Base-by-base conservation (phyloP, 2,113 vertebrate genomes). In the Psettodes erumei region DNA sequence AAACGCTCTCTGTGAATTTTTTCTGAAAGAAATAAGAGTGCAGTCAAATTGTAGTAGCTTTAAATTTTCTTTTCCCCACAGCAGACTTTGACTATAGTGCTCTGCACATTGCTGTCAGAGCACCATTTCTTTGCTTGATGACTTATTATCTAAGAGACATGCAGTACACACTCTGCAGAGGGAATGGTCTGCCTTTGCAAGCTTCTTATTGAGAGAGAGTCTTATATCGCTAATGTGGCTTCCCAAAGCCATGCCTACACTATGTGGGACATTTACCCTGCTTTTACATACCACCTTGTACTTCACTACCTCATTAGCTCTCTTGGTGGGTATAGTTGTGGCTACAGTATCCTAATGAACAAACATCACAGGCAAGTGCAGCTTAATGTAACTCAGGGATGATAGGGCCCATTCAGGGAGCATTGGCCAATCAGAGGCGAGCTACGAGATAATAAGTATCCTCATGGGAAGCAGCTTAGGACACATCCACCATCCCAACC, bases 131-230 rank as follows among this genome's bases (percentile, higher is more conserved):
- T 53, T 50, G 37, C 32, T 30, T 50, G 21, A 45, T 83, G 81
- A 87, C 88, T 83, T 83, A 88, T 78, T 67, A 70, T 89, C 66
- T 85, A 58, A 53, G 63, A 79, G 68, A 68, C 15, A 37, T 71
- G 21, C 69, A 47, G 64, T 67, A n/a, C n/a, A n/a, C n/a, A n/a
- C 66, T 79, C 71, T 60, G 71, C 77, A 65, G 73, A 40, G 50
- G 51, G 1, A 61, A 28, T 80, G 70, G 25, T 67, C 81, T 85
- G 75, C 38, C 75, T 84, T 45, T 78, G 51, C 30, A 43, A 53
- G 47, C 56, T 54, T 76, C 30, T 13, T n/a, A n/a, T n/a, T n/a
- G n/a, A n/a, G n/a, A n/a, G n/a, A 19, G 9, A 56, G 58, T 60
- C 30, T 63, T 30, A 28, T 28, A 28, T 38, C 4, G 12, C 19